Evolutionary conservation across 2,113 vertebrate genomes (phyloP).

Genomic region (Leptodactylus fuscus): DNA sequence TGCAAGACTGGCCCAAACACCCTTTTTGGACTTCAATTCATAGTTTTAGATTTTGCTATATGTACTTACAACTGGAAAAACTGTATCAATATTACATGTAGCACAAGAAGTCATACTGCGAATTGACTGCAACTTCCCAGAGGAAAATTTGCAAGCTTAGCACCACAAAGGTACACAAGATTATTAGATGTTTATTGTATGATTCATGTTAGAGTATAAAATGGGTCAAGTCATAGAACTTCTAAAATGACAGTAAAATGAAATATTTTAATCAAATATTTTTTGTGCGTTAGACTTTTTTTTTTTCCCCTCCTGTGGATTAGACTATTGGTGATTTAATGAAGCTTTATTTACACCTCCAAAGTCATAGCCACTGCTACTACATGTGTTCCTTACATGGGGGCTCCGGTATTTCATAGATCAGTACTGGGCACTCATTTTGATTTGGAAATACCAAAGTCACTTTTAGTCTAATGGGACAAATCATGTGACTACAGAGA

Average conservation of each 20-base stretch:
- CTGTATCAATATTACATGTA: no score
- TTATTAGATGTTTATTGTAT: not conserved
- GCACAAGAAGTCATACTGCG: no score
- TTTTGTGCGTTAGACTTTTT: no score
- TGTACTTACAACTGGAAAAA: no score
- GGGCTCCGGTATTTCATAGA: not conserved
- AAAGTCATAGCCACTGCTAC: not conserved
- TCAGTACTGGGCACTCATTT: not conserved
- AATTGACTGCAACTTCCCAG: no score
- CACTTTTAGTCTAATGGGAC: no score
- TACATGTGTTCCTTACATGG: not conserved
- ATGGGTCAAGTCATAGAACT: not conserved
- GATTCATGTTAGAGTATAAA: not conserved
- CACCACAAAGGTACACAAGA: not conserved
- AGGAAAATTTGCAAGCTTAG: not conserved
- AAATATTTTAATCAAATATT: not conserved
- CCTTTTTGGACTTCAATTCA: no score
- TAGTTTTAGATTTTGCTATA: no score
- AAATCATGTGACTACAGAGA: no score
- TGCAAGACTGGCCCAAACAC: no score
- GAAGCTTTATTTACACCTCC: not conserved
- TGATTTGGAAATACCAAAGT: not conserved
- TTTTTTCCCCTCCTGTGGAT: not conserved
- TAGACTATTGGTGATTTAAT: not conserved
- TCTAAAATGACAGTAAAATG: not conserved